Conservation (phyloP, 2,797 vertebrate genomes). For the Paratrypauchen microcephalus region DNA sequence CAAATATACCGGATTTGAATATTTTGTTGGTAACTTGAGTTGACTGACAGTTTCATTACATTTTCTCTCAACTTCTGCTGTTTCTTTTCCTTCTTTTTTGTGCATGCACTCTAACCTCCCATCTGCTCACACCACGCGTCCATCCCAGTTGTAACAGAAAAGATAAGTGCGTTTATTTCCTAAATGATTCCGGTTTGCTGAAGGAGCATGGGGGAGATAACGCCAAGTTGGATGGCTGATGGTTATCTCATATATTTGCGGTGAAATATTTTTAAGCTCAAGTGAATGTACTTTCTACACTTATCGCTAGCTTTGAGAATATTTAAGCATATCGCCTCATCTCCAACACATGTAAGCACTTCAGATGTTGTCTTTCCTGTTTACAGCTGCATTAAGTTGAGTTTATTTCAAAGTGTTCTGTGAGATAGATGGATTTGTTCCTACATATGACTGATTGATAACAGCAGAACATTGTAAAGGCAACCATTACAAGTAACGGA, state of each 20-base stretch:
- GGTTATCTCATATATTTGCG: conserved; percentile 35
- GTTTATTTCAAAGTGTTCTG: neutral
- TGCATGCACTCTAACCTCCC: conserved; percentile 15
- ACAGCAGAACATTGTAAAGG: neutral
- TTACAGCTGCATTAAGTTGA: conserved; percentile 1
- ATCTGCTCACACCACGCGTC: conserved; percentile 35
- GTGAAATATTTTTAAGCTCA: conserved; percentile 27
- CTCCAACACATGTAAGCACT: neutral
- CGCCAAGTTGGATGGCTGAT: conserved; percentile 21
- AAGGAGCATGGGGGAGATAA: conserved; percentile 32
- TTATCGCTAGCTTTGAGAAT: conserved; percentile 31
- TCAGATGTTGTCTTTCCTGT: conserved; percentile 12
- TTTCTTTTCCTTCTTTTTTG: conserved; percentile 8
- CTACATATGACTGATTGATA: neutral
- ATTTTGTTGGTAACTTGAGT: conserved; percentile 47
- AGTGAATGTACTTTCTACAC: conserved; percentile 26
- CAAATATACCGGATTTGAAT: conserved; percentile 1
- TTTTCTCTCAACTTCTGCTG: conserved; percentile 24
- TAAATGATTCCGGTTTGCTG: conserved; percentile 1
- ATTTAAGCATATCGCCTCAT: conserved; percentile 3
- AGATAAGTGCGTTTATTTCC: conserved; percentile 14
- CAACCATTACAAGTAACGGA: neutral
- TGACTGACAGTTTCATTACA: conserved; percentile 65
- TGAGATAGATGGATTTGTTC: neutral
- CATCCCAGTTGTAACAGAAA: conserved; percentile 21